Evolutionary conservation across 2,888 invertebrate species (phyloP), one percentile per base, ranked within the genome.

Genomic region (Macrophya annulata): DNA sequence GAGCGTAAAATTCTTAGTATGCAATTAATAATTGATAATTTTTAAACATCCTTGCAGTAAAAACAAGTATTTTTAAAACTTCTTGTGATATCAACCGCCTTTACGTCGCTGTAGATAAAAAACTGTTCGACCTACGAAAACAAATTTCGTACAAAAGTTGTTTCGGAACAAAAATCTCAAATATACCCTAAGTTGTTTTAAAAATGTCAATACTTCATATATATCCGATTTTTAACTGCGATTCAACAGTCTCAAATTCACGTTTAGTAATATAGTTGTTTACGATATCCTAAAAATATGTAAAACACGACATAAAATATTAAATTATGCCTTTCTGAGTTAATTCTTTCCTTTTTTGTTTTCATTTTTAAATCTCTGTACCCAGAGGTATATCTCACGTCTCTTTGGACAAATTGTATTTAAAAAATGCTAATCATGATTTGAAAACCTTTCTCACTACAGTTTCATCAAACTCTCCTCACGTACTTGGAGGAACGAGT

Each of bases 401-500:
- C 17, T 17, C 15, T 51, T 17, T n/a, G n/a, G 51, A 17, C 5
- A n/a, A 62, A 25, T 62, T 12, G 12, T 62, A 25, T 62, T 62
- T 51, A 6, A 37, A 8, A n/a, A 59, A 51, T 43, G 62, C 21
- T 62, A 81, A 59, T 62, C 37, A 10, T 40, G 5, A 77, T n/a
- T 43, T 25, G 81, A 62, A 37, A 51, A 25, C 9, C 17, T 77
- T 31, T 77, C 21, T 55, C 55, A 62, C 48, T 95, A 74, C 94
- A 98, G 98, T 97, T 98, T 95, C 98, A 98, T 94, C 97, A 98
- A 95, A 98, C 98, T 93, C 95, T 98, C 94, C 96, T 96, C 95
- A 98, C 98, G 94, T 97, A 96, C 95, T 96, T 97, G 94, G 96
- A 96, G 95, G 97, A 98, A 94, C 96, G 96, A 93, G 97, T 98